Base-by-base conservation (phyloP, 2,797 vertebrate genomes). In the Orientallactaga sibirica region DNA sequence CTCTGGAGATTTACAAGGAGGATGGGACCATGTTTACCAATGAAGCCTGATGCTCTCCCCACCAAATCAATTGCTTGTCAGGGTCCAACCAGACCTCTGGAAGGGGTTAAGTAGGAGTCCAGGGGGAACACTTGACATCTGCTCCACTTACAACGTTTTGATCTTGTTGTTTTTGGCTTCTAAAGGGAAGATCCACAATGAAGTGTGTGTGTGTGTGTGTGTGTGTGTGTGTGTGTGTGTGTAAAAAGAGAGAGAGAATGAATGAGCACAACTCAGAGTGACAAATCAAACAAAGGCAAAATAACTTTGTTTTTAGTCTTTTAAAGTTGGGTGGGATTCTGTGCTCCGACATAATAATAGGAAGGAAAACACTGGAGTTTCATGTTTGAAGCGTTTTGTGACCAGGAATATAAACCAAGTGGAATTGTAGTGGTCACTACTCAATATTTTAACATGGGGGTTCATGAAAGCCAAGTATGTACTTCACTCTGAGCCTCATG, bases 51-150 rank as follows among this genome's bases (percentile, higher is more conserved):
- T 97, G 96, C 52, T 96, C 94, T 97, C 96, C 81, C 92, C 95
- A 92, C 95, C 96, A 97, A 90, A 97, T 97, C 96, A 97, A 70
- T 97, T 98, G 97, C 97, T 97, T 97, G 97, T 97, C 96, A 96
- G 96, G 91, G 93, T 97, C 97, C 97, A 97, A 93, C 96, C 97
- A 98, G 96, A 90, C 92, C 96, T 97, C 95, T 97, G 97, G 96
- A 98, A 98, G 96, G 97, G 98, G 98, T 98, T 98, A 98, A 99
- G 98, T 97, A 98, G 97, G 94, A 82, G 97, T 98, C 98, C 97
- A 97, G 96, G 96, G 98, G 97, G 98, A 98, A 98, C 97, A 98
- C 98, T 99, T 99, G 98, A 98, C 99, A 98, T 99, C 97, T 98
- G 98, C 96, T 98, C 97, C 97, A 97, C 96, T 97, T 96, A 96